phyloP scores from a whole-genome alignment of 2,797 vertebrate genomes.

The Cirrhinus mrigala region DNA sequence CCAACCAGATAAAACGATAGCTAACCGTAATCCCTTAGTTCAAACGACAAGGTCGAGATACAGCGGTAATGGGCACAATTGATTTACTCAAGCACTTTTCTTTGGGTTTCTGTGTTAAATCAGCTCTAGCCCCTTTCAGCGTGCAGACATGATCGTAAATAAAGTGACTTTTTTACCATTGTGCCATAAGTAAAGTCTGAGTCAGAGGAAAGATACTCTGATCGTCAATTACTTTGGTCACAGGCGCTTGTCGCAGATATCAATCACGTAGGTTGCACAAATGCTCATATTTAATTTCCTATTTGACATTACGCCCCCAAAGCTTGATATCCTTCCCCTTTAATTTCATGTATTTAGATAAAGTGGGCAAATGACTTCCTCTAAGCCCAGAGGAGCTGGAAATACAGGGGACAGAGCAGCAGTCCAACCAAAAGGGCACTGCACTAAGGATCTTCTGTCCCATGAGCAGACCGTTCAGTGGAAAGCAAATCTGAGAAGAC shows the following conservation, averaged over 20 bases:
- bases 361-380: conserved; percentile 52
- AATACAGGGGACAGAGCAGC: conserved; percentile 13
- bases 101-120: conserved; percentile 38
- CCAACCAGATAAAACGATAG: conserved; percentile 9
- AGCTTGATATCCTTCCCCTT: conserved; percentile 46
- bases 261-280: conserved; percentile 26
- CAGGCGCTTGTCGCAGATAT: conserved; percentile 9
- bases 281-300: conserved; percentile 41
- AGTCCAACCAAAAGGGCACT: conserved; percentile 15
- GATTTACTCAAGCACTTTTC: conserved; percentile 40
- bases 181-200: conserved; percentile 29
- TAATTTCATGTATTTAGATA: conserved; percentile 50
- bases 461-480: not conserved
- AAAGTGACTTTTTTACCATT: conserved; percentile 16
- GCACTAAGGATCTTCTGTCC: conserved; percentile 12
- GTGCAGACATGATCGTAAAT: conserved; percentile 39
- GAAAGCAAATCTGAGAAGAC: conserved; percentile 33
- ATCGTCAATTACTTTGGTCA: conserved; percentile 34
- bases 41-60: not conserved
- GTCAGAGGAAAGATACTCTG: conserved; percentile 3
- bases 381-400: conserved; percentile 30
- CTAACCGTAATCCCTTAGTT: conserved; percentile 37
- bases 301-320: conserved; percentile 42
- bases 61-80: conserved; percentile 10
- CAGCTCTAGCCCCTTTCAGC: conserved; percentile 6